Base-by-base conservation (phyloP, 2,797 vertebrate genomes). In the Echeneis naucrates region DNA sequence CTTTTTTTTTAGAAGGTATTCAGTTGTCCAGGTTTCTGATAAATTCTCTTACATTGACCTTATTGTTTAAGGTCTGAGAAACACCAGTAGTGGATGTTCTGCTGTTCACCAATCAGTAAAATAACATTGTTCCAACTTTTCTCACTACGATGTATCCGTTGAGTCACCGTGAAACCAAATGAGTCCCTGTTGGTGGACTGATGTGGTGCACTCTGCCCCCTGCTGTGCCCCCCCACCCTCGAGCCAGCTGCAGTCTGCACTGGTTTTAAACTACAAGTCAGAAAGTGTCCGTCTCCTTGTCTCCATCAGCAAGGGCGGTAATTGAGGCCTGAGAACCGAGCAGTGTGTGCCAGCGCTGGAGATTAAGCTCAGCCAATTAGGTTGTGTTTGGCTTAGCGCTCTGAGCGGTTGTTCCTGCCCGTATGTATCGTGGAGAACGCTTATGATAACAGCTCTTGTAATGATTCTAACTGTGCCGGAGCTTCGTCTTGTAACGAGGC, bases 311-410 rank as follows among this genome's bases (percentile, higher is more conserved):
- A 16, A 72, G 60, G 74, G 84, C 70, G 30, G 82, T 78, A 65
- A 82, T 63, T 7, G 65, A 80, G 84, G 76, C 79, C 66, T 85
- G 61, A 70, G 69, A 61, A 71, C 69, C 1, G 68, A 69, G 84
- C 67, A 2, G 58, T 75, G 75, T 53, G 44, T 85, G 89, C 72
- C 83, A 84, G 77, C 37, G 70, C 80, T 48, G 68, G 55, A 78
- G 77, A 90, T 86, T 72, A 88, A 77, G 55, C 72, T 68, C 70
- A 30, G 83, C 85, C 90, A 90, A 90, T 91, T 88, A 89, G 79
- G 69, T 72, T 73, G 75, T n/a, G 72, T 88, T 89, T 86, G 85
- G 89, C 86, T 84, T 51, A 17, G 68, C 32, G 80, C 88, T 89
- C 85, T 56, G 82, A 92, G 91, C 70, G 74, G 16, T 80, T 73